Conservation (phyloP, 2,888 invertebrate species). For the Oscheius sp. region DNA sequence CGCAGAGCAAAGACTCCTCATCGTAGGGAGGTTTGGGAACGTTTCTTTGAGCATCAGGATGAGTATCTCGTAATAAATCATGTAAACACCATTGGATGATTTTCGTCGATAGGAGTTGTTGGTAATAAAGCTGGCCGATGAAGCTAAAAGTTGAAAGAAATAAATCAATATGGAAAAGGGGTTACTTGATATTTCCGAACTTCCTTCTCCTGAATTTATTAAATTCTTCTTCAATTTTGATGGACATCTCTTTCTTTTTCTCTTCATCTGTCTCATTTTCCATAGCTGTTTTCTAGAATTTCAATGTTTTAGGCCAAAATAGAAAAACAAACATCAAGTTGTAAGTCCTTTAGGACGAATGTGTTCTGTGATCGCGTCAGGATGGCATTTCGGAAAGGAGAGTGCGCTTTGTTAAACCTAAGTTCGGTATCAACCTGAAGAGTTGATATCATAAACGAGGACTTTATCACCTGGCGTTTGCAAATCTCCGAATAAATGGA, state of each 20-base stretch:
- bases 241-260: conserved; percentile 43
- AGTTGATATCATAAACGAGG: background rate
- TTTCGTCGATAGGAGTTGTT: conserved; percentile 45
- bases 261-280: conserved; percentile 50
- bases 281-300: conserved; percentile 35
- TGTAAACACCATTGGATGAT: conserved; percentile 50
- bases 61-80: conserved; percentile 38
- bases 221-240: conserved; percentile 35
- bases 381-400: conserved; percentile 49
- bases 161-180: background rate
- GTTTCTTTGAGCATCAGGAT: conserved; percentile 9
- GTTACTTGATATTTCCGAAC: conserved; percentile 62
- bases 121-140: conserved; percentile 58
- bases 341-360: conserved; percentile 40
- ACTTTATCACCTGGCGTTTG: conserved; percentile 36
- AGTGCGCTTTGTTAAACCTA: conserved; percentile 18
- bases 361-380: conserved; percentile 46
- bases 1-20: conserved; percentile 48
- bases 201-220: conserved; percentile 56
- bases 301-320: background rate
- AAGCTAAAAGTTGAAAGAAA: conserved; percentile 48
- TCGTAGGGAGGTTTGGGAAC: conserved; percentile 30
- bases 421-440: conserved; percentile 40
- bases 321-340: conserved; percentile 27
- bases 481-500: conserved; percentile 53